Evolutionary conservation across 2,797 vertebrate genomes (phyloP), one percentile per base, ranked within the genome.

Genomic region (Sciurus vulgaris): DNA sequence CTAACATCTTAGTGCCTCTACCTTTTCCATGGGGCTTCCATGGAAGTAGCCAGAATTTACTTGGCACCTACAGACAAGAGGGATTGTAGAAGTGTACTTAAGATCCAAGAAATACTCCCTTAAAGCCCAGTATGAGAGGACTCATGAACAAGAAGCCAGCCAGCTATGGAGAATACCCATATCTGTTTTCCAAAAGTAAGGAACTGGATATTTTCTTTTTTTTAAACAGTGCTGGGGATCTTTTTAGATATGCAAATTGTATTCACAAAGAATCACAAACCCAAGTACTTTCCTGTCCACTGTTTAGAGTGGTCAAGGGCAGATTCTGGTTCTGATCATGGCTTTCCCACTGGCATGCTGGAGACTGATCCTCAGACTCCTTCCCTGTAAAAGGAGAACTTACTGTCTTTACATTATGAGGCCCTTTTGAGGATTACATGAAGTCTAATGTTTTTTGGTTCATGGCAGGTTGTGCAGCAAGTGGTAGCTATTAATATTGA

Each of bases 231-330:
- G 54, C 54, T 22, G 7, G 20, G 24, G 59, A 26, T 61, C 59
- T 86, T 74, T 38, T 28, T 94, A 30, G 61, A 89, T 90, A 65
- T 35, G 44, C 24, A 86, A 47, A 51, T 86, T 93, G 67, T 70
- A 79, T 93, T 97, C 65, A 56, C 35, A 96, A 76, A 73, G 65
- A 49, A 41, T 33, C 22, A 38, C 49, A 59, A 89, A 33, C 17
- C 26, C 35, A 44, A 85, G 20, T 38, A 61, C 18, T 73, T 70
- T 86, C 69, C 30, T 47, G 56, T n/a, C 33, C n/a, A 59, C 41
- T 54, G 20, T 76, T 65, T 61, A 73, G 0, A 67, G 41, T 15
- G 13, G 26, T 77, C 41, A 63, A 87, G 41, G 70, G 41, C 72
- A 69, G n/a, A 79, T 59, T 24, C 70, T 92, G 5, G 41, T 59